Percentiles rank a stretch among this genome's conserved stretches.
phyloP scores from a whole-genome alignment of 2,888 invertebrate genomes.

The Morinoia aosen region DNA sequence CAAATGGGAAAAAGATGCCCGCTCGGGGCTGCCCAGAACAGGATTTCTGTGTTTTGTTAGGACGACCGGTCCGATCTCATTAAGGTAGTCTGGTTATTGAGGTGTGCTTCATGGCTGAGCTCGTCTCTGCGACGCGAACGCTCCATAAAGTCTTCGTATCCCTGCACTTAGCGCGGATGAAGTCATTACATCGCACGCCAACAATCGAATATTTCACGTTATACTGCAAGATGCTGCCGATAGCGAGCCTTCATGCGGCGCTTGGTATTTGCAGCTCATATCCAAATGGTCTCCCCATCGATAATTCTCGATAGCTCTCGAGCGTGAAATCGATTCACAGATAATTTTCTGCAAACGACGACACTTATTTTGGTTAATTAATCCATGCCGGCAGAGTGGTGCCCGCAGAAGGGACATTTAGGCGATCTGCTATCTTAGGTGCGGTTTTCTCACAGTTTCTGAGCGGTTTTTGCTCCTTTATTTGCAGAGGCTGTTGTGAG shows the following conservation, averaged over 20 bases:
- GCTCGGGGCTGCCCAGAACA: conserved; percentile 3
- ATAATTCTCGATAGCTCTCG: conserved; percentile 22
- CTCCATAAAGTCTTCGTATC: neutral
- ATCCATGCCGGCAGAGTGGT: neutral
- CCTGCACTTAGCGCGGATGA: conserved; percentile 15
- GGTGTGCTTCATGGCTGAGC: neutral
- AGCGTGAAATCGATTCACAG: conserved; percentile 51
- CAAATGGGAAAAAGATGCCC: neutral
- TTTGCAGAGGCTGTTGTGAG: neutral
- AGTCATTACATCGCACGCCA: conserved; percentile 5
- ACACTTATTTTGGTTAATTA: conserved; percentile 44
- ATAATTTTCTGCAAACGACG: conserved; percentile 48
- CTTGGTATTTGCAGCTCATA: neutral
- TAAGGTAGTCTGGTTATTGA: conserved; percentile 13
- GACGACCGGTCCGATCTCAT: conserved; percentile 16
- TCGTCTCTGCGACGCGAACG: conserved; percentile 9
- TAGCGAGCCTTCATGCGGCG: neutral
- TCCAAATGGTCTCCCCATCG: neutral
- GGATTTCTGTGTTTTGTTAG: conserved; percentile 21
- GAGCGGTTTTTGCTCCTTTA: neutral
- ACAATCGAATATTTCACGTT: conserved; percentile 9
- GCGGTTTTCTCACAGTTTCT: neutral
- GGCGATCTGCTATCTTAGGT: neutral
- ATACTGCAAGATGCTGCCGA: conserved; percentile 37
- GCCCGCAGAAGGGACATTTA: neutral